Percentiles rank a stretch among this genome's conserved stretches.
Conservation (phyloP, 2,797 vertebrate genomes). For the Microctenopoma stevenorrisi region DNA sequence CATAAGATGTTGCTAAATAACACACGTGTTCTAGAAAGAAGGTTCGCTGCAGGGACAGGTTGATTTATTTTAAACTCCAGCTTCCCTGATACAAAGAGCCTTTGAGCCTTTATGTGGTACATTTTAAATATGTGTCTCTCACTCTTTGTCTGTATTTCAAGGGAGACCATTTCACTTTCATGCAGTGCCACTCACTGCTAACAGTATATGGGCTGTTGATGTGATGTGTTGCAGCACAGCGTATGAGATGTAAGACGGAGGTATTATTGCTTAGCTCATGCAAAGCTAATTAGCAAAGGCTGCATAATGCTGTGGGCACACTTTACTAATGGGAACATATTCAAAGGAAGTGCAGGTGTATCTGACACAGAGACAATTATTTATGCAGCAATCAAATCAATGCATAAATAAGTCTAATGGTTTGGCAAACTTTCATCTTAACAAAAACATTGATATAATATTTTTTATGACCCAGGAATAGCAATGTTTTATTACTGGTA, state of each 20-base stretch:
- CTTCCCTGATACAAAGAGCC: slow-evolving; percentile 2
- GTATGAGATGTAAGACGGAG: slow-evolving; percentile 24
- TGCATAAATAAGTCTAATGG: neutral
- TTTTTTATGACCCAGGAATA: no score
- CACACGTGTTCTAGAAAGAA: slow-evolving; percentile 24
- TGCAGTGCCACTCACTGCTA: slow-evolving; percentile 26
- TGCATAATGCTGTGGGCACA: slow-evolving; percentile 12
- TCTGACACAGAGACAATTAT: neutral
- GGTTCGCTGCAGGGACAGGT: slow-evolving; percentile 2
- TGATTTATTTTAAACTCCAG: slow-evolving; percentile 15
- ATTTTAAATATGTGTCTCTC: slow-evolving; percentile 15
- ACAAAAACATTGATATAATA: no score
- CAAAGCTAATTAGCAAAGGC: slow-evolving; percentile 42
- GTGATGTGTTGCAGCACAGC: slow-evolving; percentile 10
- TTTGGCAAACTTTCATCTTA: no score
- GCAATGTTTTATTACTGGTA: no score
- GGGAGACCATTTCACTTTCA: slow-evolving; percentile 14
- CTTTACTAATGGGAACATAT: slow-evolving; percentile 9
- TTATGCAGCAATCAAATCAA: neutral
- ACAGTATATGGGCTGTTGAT: slow-evolving; percentile 19
- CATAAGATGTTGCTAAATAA: slow-evolving; percentile 42
- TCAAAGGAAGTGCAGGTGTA: slow-evolving; percentile 6
- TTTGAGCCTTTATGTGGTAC: neutral
- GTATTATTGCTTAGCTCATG: slow-evolving; percentile 26
- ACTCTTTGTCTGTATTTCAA: neutral